Percentiles rank a stretch among this genome's conserved stretches.
Conservation (phyloP, 2,888 invertebrate genomes). For the Harpalus rubripes region DNA sequence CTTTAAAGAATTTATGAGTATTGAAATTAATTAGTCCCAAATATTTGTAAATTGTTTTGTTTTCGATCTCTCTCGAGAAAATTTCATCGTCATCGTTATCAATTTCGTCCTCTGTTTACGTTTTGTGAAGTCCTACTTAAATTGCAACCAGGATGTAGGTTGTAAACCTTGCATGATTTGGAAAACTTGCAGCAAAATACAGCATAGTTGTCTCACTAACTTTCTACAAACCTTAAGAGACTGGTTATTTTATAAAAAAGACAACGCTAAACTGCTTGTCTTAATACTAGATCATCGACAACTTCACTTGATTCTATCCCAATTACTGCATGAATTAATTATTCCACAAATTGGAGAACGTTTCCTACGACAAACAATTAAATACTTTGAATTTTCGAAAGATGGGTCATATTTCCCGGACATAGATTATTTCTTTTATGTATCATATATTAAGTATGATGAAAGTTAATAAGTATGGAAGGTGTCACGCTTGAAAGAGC, state of each 20-base stretch:
- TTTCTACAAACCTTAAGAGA: constrained; percentile 44
- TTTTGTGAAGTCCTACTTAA: constrained; percentile 55
- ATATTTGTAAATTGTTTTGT: no score
- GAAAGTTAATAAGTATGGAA: not conserved
- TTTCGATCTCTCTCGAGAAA: no score
- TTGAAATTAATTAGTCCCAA: no score
- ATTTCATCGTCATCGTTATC: no score
- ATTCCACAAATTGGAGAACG: not conserved
- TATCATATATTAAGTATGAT: constrained; percentile 46
- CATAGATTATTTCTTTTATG: constrained; percentile 15
- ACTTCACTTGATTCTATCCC: constrained; percentile 4
- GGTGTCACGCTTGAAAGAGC: no score
- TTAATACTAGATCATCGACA: constrained; percentile 45
- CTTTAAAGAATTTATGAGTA: no score
- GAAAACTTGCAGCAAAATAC: constrained; percentile 17
- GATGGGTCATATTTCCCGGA: constrained; percentile 36
- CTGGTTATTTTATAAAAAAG: constrained; percentile 57
- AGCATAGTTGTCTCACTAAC: constrained; percentile 40
- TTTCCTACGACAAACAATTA: not conserved
- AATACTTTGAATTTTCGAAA: not conserved
- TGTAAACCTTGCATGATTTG: no score
- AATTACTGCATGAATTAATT: not conserved
- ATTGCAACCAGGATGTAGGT: constrained; percentile 53
- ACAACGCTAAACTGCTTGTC: constrained; percentile 22
- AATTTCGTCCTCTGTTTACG: not conserved